These are phyloP conservation scores for Dipodomys spectabilis DNA, from an alignment of 2,113 vertebrate species.

Conservation along the genomic window DNA sequence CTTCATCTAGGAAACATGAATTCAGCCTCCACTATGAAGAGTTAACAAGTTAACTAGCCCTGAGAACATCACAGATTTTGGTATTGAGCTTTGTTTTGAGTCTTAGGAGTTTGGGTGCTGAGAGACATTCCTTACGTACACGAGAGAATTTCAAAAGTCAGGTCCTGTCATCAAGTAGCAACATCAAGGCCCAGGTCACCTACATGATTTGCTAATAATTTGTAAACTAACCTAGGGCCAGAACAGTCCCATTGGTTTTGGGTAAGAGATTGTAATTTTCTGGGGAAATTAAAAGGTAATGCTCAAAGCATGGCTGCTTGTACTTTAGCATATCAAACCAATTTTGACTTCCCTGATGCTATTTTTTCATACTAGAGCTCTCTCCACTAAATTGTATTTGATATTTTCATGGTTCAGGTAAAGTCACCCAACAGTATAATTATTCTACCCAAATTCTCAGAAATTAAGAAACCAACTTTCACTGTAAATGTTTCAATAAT, in stretches of 20 bases:
- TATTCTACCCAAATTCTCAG: conserved; percentile 51
- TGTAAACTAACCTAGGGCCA: background rate
- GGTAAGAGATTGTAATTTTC: conserved; percentile 58
- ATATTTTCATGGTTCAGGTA: conserved; percentile 32
- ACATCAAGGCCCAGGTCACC: background rate
- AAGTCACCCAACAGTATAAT: conserved; percentile 18
- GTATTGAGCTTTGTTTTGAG: background rate
- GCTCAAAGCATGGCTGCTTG: background rate
- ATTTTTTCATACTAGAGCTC: background rate
- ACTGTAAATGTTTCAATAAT: conserved; percentile 40
- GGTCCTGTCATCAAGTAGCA: background rate
- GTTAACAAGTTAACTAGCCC: background rate
- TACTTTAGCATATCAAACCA: background rate
- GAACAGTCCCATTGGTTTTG: background rate
- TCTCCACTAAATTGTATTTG: conserved; percentile 20
- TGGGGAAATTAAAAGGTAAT: background rate
- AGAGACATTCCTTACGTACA: background rate
- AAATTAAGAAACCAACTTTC: conserved; percentile 40
- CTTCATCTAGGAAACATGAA: conserved; percentile 36
- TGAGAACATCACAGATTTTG: conserved; percentile 1
- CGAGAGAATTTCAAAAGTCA: background rate
- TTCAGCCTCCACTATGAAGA: background rate
- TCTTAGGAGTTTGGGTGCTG: background rate
- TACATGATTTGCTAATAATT: conserved; percentile 3
- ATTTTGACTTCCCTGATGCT: background rate